These are phyloP conservation scores for Standfussiana lucernea DNA, from an alignment of 2,888 invertebrate genomes.

Conservation along the genomic window DNA sequence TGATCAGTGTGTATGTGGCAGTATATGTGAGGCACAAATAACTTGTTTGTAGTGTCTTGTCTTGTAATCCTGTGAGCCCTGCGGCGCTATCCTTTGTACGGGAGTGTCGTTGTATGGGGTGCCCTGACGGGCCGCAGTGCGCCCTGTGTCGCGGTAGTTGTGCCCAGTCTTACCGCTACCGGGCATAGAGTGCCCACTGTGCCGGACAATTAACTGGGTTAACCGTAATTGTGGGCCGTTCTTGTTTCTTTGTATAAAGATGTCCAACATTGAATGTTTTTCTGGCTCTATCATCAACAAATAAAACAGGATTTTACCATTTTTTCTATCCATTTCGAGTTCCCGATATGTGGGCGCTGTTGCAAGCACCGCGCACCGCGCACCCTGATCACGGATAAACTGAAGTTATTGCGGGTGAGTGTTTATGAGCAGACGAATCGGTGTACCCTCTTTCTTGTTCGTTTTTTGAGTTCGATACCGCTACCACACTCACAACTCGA, in stretches of 20 bases:
- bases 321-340: too few relatives aligned
- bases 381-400: too few relatives aligned
- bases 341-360: too few relatives aligned
- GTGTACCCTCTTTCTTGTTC: background rate
- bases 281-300: too few relatives aligned
- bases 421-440: too few relatives aligned
- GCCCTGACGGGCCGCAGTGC: background rate
- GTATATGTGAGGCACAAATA: background rate
- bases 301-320: too few relatives aligned
- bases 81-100: background rate
- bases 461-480: too few relatives aligned
- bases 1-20: background rate
- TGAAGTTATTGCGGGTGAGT: too few relatives aligned
- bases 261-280: background rate
- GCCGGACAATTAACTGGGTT: background rate
- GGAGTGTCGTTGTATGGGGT: background rate
- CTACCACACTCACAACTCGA: too few relatives aligned
- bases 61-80: background rate
- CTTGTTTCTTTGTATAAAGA: background rate
- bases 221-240: background rate
- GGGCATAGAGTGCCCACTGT: background rate
- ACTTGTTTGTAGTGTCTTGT: slow-evolving; percentile 1
- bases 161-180: background rate
- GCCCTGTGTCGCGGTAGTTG: background rate
- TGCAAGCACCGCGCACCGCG: too few relatives aligned